Evolutionary conservation across 2,888 invertebrate genomes (phyloP).

Genomic region (Therioaphis trifolii): DNA sequence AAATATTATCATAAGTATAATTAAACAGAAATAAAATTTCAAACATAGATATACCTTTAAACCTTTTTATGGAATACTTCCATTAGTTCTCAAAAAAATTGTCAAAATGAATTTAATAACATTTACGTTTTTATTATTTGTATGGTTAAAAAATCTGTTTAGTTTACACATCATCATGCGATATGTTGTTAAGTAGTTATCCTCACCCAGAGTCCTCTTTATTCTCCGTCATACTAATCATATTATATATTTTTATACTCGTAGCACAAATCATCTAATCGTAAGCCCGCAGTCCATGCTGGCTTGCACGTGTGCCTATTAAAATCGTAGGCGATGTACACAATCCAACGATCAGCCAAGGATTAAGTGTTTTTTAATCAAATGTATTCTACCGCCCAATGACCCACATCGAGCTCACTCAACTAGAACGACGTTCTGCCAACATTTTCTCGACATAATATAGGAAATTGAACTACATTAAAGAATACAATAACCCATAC

Average conservation of each 20-base stretch:
- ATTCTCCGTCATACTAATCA: no score
- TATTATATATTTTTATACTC: background rate
- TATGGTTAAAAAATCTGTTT: background rate
- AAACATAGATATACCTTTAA: background rate
- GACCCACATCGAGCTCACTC: conserved; percentile 55
- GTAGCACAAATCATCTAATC: conserved; percentile 19
- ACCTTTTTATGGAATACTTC: background rate
- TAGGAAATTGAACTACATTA: conserved; percentile 43
- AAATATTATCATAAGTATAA: background rate
- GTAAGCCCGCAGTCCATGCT: conserved; percentile 40
- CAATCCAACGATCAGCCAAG: conserved; percentile 34
- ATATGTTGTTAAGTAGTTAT: conserved; percentile 7
- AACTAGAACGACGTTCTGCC: conserved; percentile 44
- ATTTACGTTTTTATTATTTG: background rate
- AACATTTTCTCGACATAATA: conserved; percentile 43
- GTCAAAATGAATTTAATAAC: no score
- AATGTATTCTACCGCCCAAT: conserved; percentile 38
- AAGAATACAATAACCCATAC: conserved; percentile 27
- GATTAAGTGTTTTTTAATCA: conserved; percentile 53
- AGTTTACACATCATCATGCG: conserved; percentile 19
- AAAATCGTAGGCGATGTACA: conserved; percentile 17
- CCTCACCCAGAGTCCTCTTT: background rate
- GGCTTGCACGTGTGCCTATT: conserved; percentile 45
- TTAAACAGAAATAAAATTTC: background rate
- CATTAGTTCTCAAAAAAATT: no score